Evolutionary conservation across 2,888 invertebrate genomes (phyloP), one percentile per base, ranked within the genome.

Genomic region (Papilio gigon): DNA sequence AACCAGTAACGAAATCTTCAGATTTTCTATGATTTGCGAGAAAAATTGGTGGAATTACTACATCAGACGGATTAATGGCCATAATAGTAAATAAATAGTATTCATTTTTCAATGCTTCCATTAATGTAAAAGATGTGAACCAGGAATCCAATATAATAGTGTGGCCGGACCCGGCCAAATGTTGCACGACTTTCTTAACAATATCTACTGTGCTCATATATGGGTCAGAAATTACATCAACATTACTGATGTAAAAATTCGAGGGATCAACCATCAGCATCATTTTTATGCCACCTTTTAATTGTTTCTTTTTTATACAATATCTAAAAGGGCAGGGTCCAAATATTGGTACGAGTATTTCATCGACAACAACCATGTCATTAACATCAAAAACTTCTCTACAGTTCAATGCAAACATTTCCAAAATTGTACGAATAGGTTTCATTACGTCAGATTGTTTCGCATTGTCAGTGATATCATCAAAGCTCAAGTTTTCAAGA

Each of bases 251-350:
- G 74, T 91, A 92, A 75, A 92, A 91, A 73, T 84, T 90, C 9
- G 81, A 78, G 9, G 90, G 80, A 73, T 92, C 92, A 12, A 89
- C 86, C 6, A 91, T 76, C 42, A 89, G 72, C 12, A 88, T 82
- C 72, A 92, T 75, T 80, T 92, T 92, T 20, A 92, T 82, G 5
- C 92, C 92, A 67, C 76, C 76, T 75, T 84, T 84, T 30, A 87
- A 70, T 25, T 84, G 81, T 74, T 89, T 90, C 71, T 82, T 88
- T 74, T 84, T 79, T 70, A 89, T 85, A n/a, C 83, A 77, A 76
- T 88, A 90, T 71, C 88, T 81, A 75, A 91, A 91, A 59, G 91
- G 87, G 73, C 91, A 92, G 68, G 90, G 88, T 25, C 92, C 90
- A 71, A 84, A 84, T 74, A 89, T 84, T 47, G 89, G 89, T 62